phyloP scores from a whole-genome alignment of 1,140 invertebrate species.

The Steinernema feltiae region DNA sequence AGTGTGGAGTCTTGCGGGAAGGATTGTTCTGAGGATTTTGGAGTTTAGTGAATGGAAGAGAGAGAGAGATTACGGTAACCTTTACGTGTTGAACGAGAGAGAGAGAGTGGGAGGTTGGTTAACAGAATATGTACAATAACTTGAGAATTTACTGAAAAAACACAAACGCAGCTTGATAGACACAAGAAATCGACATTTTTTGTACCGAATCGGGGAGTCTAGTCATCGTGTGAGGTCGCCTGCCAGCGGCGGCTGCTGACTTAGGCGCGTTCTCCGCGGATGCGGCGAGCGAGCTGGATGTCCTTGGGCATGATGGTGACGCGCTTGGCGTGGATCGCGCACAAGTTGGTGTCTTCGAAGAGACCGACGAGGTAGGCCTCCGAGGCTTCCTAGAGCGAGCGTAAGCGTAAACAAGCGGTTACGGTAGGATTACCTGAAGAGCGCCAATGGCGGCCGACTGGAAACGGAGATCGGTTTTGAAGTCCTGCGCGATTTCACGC shows the following conservation, averaged over 20 bases:
- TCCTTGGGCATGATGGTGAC: constrained; percentile 94
- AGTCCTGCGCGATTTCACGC: constrained; percentile 75
- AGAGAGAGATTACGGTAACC: not conserved
- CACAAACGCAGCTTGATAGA: not conserved
- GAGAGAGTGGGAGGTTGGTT: not conserved
- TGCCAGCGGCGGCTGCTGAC: too few species aligned
- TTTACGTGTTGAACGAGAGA: too few species aligned
- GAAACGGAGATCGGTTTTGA: constrained; percentile 71
- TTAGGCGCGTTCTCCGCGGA: constrained; percentile 65
- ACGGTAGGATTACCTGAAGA: constrained; percentile 54
- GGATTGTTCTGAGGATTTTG: not conserved
- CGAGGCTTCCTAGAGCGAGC: constrained; percentile 69
- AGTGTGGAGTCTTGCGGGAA: too few species aligned
- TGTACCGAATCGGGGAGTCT: too few species aligned
- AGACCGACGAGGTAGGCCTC: constrained; percentile 81
- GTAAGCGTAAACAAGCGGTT: not conserved
- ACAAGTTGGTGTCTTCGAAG: constrained; percentile 85
- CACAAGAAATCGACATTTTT: constrained; percentile 1
- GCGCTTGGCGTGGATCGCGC: constrained; percentile 85
- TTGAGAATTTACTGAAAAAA: not conserved
- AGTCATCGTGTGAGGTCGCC: too few species aligned
- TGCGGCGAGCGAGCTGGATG: constrained; percentile 78
- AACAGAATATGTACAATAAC: constrained; percentile 4
- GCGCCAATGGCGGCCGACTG: constrained; percentile 73
- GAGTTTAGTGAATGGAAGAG: not conserved